Evolutionary conservation across 2,113 vertebrate species (phyloP).

Genomic region (human (Homo sapiens)): GRCh38 chr1:48606001-48606500

Average conservation of each 20-base stretch:
- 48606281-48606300: constrained; percentile 48
- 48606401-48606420: constrained; percentile 22
- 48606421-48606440: neutral
- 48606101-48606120: constrained; percentile 80
- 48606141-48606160: constrained; percentile 75
- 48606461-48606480: neutral
- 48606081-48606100: constrained; percentile 85
- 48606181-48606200: constrained; percentile 34
- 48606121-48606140: constrained; percentile 82
- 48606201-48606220: constrained; percentile 4
- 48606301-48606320: constrained; percentile 58
- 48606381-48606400: constrained; percentile 17
- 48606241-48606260: constrained; percentile 58
- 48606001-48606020: constrained; percentile 89
- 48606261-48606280: constrained; percentile 61
- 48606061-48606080: constrained; percentile 89
- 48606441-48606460: neutral
- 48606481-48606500: neutral
- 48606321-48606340: constrained; percentile 67
- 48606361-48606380: constrained; percentile 42
- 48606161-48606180: constrained; percentile 66
- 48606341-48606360: constrained; percentile 38
- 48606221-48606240: constrained; percentile 51
- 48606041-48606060: constrained; percentile 88
- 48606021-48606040: constrained; percentile 86